These are phyloP conservation scores for Prostheceraeus crozeri DNA, from an alignment of 2,888 invertebrate genomes.

Conservation along the genomic window DNA sequence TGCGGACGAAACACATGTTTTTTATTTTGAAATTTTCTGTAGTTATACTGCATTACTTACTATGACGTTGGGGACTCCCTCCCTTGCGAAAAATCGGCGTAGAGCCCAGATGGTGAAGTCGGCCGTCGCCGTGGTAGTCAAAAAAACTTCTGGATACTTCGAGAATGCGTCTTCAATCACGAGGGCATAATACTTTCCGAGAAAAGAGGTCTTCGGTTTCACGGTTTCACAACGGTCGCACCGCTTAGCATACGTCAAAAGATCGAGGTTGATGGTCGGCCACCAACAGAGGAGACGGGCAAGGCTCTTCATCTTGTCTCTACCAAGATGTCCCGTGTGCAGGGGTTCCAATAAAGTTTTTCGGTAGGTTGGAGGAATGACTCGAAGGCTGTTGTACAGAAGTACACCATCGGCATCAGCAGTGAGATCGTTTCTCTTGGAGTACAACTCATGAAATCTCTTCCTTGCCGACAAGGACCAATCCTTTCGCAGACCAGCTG, in stretches of 20 bases:
- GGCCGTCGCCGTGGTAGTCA: slow-evolving; percentile 18
- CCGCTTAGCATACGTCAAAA: not conserved
- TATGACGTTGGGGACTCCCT: not conserved
- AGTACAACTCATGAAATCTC: slow-evolving; percentile 20
- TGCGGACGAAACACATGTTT: no score
- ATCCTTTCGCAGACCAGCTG: not conserved
- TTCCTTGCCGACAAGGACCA: slow-evolving; percentile 15
- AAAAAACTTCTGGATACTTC: slow-evolving; percentile 13
- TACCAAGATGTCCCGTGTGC: slow-evolving; percentile 15
- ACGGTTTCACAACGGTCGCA: not conserved
- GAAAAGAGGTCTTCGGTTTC: slow-evolving; percentile 6
- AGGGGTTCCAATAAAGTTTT: not conserved
- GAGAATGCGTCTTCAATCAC: slow-evolving; percentile 6
- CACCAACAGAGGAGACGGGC: slow-evolving; percentile 9
- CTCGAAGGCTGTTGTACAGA: no score
- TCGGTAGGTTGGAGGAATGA: no score
- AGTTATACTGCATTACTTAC: no score
- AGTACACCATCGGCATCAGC: no score
- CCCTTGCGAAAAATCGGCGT: slow-evolving; percentile 24
- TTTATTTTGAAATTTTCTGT: no score
- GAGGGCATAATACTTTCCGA: slow-evolving; percentile 11
- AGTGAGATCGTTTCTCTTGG: no score
- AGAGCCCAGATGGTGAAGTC: not conserved
- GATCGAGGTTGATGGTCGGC: slow-evolving; percentile 11
- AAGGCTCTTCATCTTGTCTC: slow-evolving; percentile 11